phyloP scores from a whole-genome alignment of 2,888 invertebrate species.

The Macrophya annulata region DNA sequence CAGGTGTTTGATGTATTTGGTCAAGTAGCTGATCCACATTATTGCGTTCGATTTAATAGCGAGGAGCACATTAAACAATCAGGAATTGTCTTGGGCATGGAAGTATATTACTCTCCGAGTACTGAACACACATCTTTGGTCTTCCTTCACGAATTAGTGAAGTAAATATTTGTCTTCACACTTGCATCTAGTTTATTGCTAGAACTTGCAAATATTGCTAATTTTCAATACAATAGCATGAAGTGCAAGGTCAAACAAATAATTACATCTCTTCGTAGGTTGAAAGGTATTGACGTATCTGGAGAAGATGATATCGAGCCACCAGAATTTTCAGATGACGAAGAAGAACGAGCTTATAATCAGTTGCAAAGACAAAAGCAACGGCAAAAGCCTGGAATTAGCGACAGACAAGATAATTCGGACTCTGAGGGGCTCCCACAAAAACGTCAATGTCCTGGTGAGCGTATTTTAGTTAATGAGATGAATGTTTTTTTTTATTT shows the following conservation, averaged over 20 bases:
- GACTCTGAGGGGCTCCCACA: conserved; percentile 58
- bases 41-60: conserved; percentile 95
- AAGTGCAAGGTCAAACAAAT: conserved; percentile 14
- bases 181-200: conserved; percentile 57
- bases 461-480: not conserved
- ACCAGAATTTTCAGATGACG: conserved; percentile 96
- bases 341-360: conserved; percentile 85
- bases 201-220: not conserved
- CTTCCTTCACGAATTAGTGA: conserved; percentile 87
- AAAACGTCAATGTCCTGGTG: conserved; percentile 64
- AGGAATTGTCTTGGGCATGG: conserved; percentile 85
- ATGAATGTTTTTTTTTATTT: not conserved
- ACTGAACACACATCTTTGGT: conserved; percentile 89
- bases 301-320: conserved; percentile 93
- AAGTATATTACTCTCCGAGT: conserved; percentile 92
- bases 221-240: not conserved
- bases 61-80: conserved; percentile 87
- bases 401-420: conserved; percentile 60
- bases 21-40: conserved; percentile 91
- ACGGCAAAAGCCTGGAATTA: conserved; percentile 33
- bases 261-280: conserved; percentile 80
- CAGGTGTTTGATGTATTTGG: conserved; percentile 96
- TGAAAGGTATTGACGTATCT: conserved; percentile 94
- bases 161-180: conserved; percentile 80
- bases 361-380: conserved; percentile 67